A percentile compares a stretch with the other conserved stretches of the same genome.
phyloP scores from a whole-genome alignment of 1,140 invertebrate genomes.

The Cataglyphis hispanica region DNA sequence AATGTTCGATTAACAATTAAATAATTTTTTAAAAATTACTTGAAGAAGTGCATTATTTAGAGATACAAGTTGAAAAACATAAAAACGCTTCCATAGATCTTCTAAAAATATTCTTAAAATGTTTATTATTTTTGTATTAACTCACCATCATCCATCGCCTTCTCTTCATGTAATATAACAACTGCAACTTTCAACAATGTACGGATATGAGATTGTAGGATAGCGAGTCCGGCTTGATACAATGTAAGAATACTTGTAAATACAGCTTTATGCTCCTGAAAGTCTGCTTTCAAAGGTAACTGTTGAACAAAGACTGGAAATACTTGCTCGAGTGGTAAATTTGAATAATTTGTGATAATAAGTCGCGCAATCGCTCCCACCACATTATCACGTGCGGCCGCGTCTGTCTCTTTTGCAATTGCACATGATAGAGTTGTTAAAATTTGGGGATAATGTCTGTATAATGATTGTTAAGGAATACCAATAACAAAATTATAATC shows the following conservation, averaged over 20 bases:
- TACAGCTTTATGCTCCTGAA: conserved; percentile 91
- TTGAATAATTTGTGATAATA: conserved; percentile 89
- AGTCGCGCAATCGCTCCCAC: conserved; percentile 92
- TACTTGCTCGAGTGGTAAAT: conserved; percentile 90
- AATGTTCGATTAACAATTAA: neutral
- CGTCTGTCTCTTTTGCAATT: conserved; percentile 88
- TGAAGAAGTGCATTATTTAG: neutral
- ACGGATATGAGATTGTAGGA: conserved; percentile 86
- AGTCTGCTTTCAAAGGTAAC: conserved; percentile 92
- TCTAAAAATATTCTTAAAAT: neutral
- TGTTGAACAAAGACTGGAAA: conserved; percentile 91
- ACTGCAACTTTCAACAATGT: conserved; percentile 87
- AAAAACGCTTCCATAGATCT: neutral
- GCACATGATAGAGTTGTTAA: conserved; percentile 89
- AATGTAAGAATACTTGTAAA: conserved; percentile 89
- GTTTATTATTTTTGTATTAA: conserved; percentile 20
- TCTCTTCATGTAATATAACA: conserved; percentile 86
- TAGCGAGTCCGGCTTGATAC: conserved; percentile 87
- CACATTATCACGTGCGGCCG: conserved; percentile 91
- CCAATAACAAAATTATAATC: neutral
- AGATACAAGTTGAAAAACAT: neutral
- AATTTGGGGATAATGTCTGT: conserved; percentile 89
- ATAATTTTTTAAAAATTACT: neutral
- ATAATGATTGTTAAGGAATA: conserved; percentile 66
- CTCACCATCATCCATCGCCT: conserved; percentile 84